Conservation (phyloP, 64 coral and sea anemone species). For the Orbicella faveolata region DNA sequence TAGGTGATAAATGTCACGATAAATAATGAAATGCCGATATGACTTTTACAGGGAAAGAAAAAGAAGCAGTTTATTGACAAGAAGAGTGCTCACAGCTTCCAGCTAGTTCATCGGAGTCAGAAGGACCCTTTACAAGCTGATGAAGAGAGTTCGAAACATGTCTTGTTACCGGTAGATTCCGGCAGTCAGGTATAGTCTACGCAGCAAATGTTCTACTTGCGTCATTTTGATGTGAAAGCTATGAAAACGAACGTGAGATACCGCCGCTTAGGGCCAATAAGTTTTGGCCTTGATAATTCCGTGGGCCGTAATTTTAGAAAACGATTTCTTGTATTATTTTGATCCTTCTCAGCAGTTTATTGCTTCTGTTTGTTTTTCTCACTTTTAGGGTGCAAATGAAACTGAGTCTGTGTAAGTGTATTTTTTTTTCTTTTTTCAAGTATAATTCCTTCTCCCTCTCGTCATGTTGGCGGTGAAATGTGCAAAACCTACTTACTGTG, state of each 20-base stretch:
- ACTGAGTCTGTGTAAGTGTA: conserved; percentile 5
- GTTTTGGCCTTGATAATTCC: too few relatives aligned
- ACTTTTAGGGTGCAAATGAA: conserved; percentile 4
- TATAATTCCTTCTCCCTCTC: too few relatives aligned
- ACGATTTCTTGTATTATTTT: neutral
- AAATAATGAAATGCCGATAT: neutral
- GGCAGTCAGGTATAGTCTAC: conserved; percentile 24
- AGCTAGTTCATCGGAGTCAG: conserved; percentile 96
- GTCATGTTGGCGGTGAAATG: too few relatives aligned
- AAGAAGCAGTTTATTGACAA: conserved; percentile 99
- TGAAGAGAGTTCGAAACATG: conserved; percentile 79
- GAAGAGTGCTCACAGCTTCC: conserved; percentile 87
- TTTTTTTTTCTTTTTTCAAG: too few relatives aligned
- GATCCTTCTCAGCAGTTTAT: neutral
- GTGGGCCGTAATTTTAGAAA: too few relatives aligned
- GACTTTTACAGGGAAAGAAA: conserved; percentile 63
- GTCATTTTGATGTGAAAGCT: neutral
- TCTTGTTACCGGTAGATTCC: conserved; percentile 60
- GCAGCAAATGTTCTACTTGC: too few relatives aligned
- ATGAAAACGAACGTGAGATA: neutral
- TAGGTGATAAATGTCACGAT: neutral
- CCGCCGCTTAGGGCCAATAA: too few relatives aligned
- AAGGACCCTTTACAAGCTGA: conserved; percentile 94
- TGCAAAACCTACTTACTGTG: too few relatives aligned
- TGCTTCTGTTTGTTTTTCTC: neutral